Evolutionary conservation across 2,113 vertebrate genomes (phyloP).

Genomic region (Seriola rivoliana): DNA sequence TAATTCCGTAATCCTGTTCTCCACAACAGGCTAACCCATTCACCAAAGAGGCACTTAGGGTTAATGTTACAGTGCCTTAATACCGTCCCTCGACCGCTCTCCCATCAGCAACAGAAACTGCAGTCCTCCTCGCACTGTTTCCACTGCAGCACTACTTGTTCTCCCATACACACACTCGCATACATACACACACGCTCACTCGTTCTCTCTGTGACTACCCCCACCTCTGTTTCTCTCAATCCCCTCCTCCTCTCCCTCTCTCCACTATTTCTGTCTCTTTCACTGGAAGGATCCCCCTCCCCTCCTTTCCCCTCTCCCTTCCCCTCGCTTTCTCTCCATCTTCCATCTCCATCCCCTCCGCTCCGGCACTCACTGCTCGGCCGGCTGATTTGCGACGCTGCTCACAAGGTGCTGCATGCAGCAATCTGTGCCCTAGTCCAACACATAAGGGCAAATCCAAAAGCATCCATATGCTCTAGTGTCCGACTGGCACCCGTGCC

Average conservation of each 20-base stretch:
- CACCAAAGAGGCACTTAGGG: constrained; percentile 82
- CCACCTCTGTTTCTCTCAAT: constrained; percentile 77
- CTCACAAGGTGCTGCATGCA: constrained; percentile 81
- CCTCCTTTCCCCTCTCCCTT: constrained; percentile 24
- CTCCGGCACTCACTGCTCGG: constrained; percentile 59
- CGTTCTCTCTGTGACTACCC: constrained; percentile 76
- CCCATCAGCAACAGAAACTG: constrained; percentile 84
- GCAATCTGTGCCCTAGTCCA: constrained; percentile 70
- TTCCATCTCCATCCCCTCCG: constrained; percentile 54
- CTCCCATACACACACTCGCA: constrained; percentile 60
- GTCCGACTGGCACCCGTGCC: constrained; percentile 31
- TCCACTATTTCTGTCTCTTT: constrained; percentile 74
- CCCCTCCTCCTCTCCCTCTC: constrained; percentile 76
- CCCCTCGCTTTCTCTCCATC: constrained; percentile 60
- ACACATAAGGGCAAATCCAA: constrained; percentile 66
- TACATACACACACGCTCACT: constrained; percentile 57
- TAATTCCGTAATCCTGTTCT: constrained; percentile 79
- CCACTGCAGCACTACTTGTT: constrained; percentile 85
- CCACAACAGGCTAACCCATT: constrained; percentile 78
- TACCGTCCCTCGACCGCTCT: constrained; percentile 77
- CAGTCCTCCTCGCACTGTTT: constrained; percentile 83
- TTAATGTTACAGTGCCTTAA: constrained; percentile 76
- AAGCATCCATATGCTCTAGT: constrained; percentile 69
- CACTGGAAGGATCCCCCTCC: constrained; percentile 72
- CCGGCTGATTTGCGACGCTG: constrained; percentile 81